phyloP scores from a whole-genome alignment of 2,888 invertebrate genomes.

The Amblyjoppa fuscipennis region DNA sequence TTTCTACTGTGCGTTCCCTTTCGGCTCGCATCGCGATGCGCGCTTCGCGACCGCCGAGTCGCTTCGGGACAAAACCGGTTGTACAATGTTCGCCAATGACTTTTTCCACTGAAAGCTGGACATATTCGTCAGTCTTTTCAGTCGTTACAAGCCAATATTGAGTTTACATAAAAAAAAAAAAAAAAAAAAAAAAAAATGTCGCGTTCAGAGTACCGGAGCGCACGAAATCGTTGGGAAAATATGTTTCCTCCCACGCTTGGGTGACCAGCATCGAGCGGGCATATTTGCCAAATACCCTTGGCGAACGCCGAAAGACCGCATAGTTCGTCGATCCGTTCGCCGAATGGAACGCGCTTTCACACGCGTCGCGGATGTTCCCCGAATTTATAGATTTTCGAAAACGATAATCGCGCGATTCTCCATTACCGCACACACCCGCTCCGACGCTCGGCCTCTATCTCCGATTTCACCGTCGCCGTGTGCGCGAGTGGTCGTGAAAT shows the following conservation, averaged over 20 bases:
- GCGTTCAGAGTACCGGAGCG: not conserved
- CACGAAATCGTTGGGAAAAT: constrained; percentile 28
- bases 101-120: not conserved
- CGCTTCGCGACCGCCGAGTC: not conserved
- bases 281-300: constrained; percentile 25
- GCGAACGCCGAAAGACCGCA: constrained; percentile 22
- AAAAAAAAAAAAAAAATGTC: not conserved
- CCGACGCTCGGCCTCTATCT: not conserved
- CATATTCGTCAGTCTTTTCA: not conserved
- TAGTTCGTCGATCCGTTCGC: constrained; percentile 37
- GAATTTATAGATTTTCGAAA: constrained; percentile 42
- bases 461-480: not conserved
- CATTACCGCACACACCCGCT: not conserved
- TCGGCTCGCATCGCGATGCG: too few relatives aligned
- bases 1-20: not conserved
- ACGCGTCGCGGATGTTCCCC: not conserved
- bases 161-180: constrained; percentile 12
- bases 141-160: not conserved
- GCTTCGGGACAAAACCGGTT: not conserved
- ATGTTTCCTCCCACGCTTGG: constrained; percentile 22
- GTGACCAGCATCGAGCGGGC: not conserved
- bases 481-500: not conserved
- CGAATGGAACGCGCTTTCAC: not conserved
- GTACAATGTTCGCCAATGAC: not conserved
- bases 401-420: not conserved